A percentile compares a stretch with the other conserved stretches of the same genome.
phyloP scores from a whole-genome alignment of 2,797 vertebrate genomes.

The Scleropages formosus region DNA sequence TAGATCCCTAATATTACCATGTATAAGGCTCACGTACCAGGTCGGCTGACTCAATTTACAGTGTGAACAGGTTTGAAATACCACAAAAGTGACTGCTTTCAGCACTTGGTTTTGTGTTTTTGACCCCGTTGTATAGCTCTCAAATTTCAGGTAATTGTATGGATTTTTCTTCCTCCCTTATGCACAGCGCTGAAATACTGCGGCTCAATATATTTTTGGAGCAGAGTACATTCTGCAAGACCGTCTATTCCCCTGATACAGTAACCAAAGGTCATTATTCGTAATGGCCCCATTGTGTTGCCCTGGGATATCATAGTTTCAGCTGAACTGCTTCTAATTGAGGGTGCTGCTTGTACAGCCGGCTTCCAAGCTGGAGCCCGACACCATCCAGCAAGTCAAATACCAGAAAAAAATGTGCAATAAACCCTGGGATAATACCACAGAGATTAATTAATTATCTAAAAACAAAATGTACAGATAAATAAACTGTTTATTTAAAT shows the following conservation, averaged over 20 bases:
- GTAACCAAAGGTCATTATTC: slow-evolving; percentile 26
- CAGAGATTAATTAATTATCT: not conserved
- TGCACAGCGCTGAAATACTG: slow-evolving; percentile 22
- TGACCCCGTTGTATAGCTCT: slow-evolving; percentile 10
- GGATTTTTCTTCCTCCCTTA: slow-evolving; percentile 25
- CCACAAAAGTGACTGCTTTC: slow-evolving; percentile 26
- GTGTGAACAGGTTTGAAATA: slow-evolving; percentile 23
- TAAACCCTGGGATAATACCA: no score
- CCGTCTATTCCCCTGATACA: slow-evolving; percentile 28
- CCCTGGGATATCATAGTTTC: slow-evolving; percentile 20
- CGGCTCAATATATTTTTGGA: slow-evolving; percentile 31
- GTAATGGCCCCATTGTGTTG: slow-evolving; percentile 30
- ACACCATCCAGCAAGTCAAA: no score
- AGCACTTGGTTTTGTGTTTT: slow-evolving; percentile 25
- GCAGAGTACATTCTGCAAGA: slow-evolving; percentile 14
- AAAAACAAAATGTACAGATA: no score
- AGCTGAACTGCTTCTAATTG: slow-evolving; percentile 3
- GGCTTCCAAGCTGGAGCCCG: not conserved
- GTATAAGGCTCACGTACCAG: not conserved
- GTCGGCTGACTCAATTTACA: not conserved
- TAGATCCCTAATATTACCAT: not conserved
- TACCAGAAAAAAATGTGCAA: no score
- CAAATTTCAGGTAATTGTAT: slow-evolving; percentile 32
- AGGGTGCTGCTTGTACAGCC: not conserved
- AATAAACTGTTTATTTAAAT: no score